Conservation (phyloP, 1,140 invertebrate genomes). For the Stegodyphus dumicola region DNA sequence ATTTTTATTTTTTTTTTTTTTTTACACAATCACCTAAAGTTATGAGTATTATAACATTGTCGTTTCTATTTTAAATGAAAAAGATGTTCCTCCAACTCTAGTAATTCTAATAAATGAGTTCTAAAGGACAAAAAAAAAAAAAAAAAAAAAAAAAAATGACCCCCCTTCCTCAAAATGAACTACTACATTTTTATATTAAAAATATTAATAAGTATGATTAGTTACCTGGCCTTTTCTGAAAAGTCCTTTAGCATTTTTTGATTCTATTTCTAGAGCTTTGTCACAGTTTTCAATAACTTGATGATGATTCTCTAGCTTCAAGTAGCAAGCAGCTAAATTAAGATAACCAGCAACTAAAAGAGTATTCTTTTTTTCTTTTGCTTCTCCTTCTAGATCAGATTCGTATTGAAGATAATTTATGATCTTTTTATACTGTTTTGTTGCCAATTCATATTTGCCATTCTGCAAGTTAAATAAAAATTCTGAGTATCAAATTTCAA, state of each 20-base stretch:
- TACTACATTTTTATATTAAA: no score
- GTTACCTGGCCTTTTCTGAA: conserved; percentile 85
- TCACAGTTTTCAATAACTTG: conserved; percentile 79
- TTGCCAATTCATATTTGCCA: conserved; percentile 81
- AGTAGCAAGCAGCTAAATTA: conserved; percentile 86
- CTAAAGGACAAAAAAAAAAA: no score
- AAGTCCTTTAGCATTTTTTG: conserved; percentile 87
- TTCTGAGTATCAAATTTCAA: neutral
- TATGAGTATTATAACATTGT: no score
- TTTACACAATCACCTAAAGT: no score
- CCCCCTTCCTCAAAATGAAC: no score
- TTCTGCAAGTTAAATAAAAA: conserved; percentile 68
- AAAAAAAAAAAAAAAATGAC: no score
- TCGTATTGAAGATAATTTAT: conserved; percentile 67
- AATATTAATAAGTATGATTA: neutral
- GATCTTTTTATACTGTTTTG: conserved; percentile 88
- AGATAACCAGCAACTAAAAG: conserved; percentile 81
- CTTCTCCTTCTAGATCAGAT: conserved; percentile 64
- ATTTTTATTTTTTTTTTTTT: no score
- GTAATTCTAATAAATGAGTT: no score
- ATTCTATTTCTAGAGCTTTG: conserved; percentile 80
- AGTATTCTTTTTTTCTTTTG: conserved; percentile 70
- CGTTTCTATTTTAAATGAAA: no score
- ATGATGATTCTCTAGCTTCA: conserved; percentile 82
- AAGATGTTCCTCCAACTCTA: no score